Evolutionary conservation across 2,797 vertebrate genomes (phyloP).

Genomic region (Characodon lateralis): DNA sequence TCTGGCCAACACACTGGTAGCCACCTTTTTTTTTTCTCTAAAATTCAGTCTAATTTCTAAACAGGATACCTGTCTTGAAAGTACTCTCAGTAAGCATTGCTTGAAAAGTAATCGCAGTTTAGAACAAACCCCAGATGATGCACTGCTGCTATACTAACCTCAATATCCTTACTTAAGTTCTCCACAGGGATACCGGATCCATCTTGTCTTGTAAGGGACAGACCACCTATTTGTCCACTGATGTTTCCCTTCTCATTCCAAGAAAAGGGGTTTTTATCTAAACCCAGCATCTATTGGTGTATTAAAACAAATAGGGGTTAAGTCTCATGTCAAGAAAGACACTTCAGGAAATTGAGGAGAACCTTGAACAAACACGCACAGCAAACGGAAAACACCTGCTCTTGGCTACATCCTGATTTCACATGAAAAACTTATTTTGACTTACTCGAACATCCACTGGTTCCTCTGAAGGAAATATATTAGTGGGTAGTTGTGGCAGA

Average conservation of each 20-base stretch:
- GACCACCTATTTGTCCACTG: constrained; percentile 79
- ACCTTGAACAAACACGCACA: background rate
- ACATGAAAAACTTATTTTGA: background rate
- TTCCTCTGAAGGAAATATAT: constrained; percentile 60
- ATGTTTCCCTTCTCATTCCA: constrained; percentile 77
- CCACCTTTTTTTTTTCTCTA: background rate
- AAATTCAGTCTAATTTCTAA: background rate
- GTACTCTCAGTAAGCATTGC: background rate
- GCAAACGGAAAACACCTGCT: background rate
- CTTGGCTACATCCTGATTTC: background rate
- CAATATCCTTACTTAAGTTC: constrained; percentile 84
- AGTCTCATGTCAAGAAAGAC: background rate
- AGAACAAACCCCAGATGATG: background rate
- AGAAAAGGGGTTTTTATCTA: constrained; percentile 85
- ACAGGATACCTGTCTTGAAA: background rate
- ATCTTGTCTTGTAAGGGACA: constrained; percentile 82
- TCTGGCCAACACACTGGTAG: background rate
- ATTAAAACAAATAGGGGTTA: background rate
- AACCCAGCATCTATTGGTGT: constrained; percentile 85
- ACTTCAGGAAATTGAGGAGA: background rate
- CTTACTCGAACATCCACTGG: constrained; percentile 86
- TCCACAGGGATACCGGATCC: constrained; percentile 81
- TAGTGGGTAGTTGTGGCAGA: constrained; percentile 76
- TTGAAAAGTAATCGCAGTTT: constrained; percentile 9
- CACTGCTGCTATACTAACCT: constrained; percentile 75